A percentile compares a stretch with the other conserved stretches of the same genome.
phyloP scores from a whole-genome alignment of 2,888 invertebrate species.

The Thyatira batis region DNA sequence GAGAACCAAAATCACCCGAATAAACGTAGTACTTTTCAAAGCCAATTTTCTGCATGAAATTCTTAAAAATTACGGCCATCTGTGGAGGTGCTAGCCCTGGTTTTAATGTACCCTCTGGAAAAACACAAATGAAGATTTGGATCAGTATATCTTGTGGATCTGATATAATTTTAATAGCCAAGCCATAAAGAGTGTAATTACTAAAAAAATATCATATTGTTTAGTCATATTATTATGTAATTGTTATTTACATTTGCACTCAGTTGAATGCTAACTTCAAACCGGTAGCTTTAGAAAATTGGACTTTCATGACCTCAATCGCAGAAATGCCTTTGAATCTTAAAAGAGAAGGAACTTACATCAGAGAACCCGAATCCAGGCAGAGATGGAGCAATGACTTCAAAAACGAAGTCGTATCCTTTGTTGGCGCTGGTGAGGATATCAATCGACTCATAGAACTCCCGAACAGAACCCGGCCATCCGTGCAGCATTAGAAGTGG shows the following conservation, averaged over 20 bases:
- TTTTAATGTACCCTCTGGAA: constrained; percentile 75
- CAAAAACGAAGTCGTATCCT: constrained; percentile 71
- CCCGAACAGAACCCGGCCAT: constrained; percentile 94
- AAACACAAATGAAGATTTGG: not conserved
- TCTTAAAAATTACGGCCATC: constrained; percentile 83
- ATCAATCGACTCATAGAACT: constrained; percentile 90
- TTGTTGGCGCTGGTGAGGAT: constrained; percentile 65
- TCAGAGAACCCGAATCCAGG: constrained; percentile 79
- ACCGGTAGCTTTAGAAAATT: too few species aligned
- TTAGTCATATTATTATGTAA: too few species aligned
- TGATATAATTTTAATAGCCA: too few species aligned
- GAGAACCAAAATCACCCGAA: constrained; percentile 90
- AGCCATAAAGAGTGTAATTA: too few species aligned
- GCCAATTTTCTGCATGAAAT: constrained; percentile 87
- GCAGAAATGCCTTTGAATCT: too few species aligned
- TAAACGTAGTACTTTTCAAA: constrained; percentile 86
- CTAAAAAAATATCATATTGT: too few species aligned
- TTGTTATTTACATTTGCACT: too few species aligned
- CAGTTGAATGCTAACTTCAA: too few species aligned
- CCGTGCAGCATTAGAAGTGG: constrained; percentile 91
- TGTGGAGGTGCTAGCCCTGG: constrained; percentile 81
- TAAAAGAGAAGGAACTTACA: constrained; percentile 40
- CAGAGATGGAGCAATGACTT: constrained; percentile 82
- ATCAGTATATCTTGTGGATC: too few species aligned
- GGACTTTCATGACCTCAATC: too few species aligned